Evolutionary conservation across 1,140 invertebrate species (phyloP), one percentile per base, ranked within the genome.

Genomic region (Neotoxoptera formosana): DNA sequence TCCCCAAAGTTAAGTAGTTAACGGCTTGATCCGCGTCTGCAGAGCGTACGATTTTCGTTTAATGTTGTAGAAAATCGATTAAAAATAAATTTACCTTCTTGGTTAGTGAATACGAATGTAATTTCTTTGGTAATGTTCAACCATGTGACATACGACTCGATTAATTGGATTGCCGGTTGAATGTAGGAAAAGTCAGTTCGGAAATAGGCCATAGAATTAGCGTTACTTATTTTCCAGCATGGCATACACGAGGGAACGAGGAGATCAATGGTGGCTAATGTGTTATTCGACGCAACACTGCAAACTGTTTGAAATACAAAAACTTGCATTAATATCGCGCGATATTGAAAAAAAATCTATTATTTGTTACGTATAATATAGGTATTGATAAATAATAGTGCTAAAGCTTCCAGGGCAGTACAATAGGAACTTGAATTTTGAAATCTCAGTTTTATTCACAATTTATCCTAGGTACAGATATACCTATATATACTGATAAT

Each of bases 11-110:
- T 36, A 93, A 86, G 7, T 93, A 93, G 36, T 30, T 9, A 23
- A 83, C 30, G 9, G 56, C 86, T 92, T 89, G 60, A 41, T 90
- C 76, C 9, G 87, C 41, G 20, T 83, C 86, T 90, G 25, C 4
- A 41, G 41, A 53, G 30, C 20, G 34, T 7, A 48, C 0, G 51
- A 87, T 51, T 20, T 30, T 48, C 11, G 8, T 88, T 34, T 2
- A 89, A n/a, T 89, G 53, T 36, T 53, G 3, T 48, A 36, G n/a
- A 51, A 87, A 89, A 89, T n/a, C 0, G 7, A 23, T 53, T 36
- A 11, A 45, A 36, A 56, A 56, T 41, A 41, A n/a, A 53, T 48
- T 94, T 83, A 94, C 94, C 90, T 90, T n/a, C 89, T 94, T 81
- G 86, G 36, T 67, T 94, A 45, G 53, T 91, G 87, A 94, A 93